Conservation (phyloP, 2,113 vertebrate species). For the Strix aluco region DNA sequence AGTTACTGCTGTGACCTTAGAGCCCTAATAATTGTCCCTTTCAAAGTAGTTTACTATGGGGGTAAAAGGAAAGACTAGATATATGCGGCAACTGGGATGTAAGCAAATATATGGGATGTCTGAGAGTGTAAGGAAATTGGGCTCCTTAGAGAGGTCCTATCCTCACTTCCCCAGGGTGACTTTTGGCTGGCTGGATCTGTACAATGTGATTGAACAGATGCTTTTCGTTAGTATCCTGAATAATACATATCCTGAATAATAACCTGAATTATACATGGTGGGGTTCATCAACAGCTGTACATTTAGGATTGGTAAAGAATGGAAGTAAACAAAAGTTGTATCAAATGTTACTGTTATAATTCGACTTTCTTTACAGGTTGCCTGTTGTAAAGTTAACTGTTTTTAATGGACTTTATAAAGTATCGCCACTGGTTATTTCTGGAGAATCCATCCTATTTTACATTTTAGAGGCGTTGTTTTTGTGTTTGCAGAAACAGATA, state of each 20-base stretch:
- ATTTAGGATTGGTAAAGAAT: neutral
- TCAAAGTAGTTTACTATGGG: neutral
- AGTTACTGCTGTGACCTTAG: neutral
- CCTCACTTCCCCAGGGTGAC: neutral
- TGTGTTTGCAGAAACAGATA: neutral
- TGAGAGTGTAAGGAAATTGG: neutral
- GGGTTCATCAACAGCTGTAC: neutral
- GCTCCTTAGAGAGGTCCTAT: neutral
- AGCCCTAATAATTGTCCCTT: neutral
- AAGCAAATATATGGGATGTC: neutral
- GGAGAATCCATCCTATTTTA: neutral
- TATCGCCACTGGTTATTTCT: neutral
- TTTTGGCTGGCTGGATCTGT: neutral
- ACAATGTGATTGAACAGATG: neutral
- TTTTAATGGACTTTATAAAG: neutral
- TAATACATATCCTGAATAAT: no score
- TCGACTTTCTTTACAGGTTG: neutral
- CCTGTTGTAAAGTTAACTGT: neutral
- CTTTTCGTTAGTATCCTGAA: neutral
- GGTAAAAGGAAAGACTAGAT: neutral
- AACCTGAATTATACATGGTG: neutral
- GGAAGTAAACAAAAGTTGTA: neutral
- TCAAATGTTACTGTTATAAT: neutral
- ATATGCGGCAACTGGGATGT: neutral
- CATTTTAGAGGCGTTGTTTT: neutral